Base-by-base conservation (phyloP, 53 echinoderm and acorn worm species). In the Echinarachnius parma region DNA sequence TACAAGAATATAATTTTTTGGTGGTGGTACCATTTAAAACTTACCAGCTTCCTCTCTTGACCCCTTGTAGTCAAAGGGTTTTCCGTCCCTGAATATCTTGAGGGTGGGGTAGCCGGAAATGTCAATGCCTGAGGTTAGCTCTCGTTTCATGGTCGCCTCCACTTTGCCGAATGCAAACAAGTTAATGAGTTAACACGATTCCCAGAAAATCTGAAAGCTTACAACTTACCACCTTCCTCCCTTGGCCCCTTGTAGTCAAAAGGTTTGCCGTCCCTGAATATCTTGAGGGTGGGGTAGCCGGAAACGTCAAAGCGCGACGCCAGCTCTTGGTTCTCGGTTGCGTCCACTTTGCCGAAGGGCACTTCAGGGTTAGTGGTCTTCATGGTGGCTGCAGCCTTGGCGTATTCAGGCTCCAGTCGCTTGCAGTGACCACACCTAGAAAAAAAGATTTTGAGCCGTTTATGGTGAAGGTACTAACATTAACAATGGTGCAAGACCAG, bases 401-500 rank as follows among this genome's bases (percentile, higher is more conserved):
- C 88, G 68, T 98, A 98, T 36, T 98, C 82, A 3, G 98, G 98
- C 28, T 85, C 98, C 18, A 98, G 85, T 21, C 53, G 85, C 77
- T 98, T 98, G 68, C 98, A 98, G 65, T 98, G 98, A 61, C 98
- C 98, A 77, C 98, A 98, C 98, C 98, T 98, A 53, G 23, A 52
- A 62, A 36, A 16, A 15, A 1, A 62, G 9, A 3, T 29, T 13
- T 21, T 1, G 20, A 50, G 50, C 50, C 20, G 3, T 45, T 45
- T 45, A 45, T n/a, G n/a, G n/a, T n/a, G n/a, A n/a, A n/a, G n/a
- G n/a, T n/a, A n/a, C n/a, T n/a, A n/a, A n/a, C n/a, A n/a, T n/a
- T n/a, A n/a, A n/a, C n/a, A n/a, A n/a, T n/a, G n/a, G n/a, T n/a
- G n/a, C n/a, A n/a, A n/a, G n/a, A n/a, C n/a, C n/a, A n/a, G n/a